These are phyloP conservation scores for Andrena haemorrhoa DNA, from an alignment of 2,888 invertebrate species.

Conservation along the genomic window DNA sequence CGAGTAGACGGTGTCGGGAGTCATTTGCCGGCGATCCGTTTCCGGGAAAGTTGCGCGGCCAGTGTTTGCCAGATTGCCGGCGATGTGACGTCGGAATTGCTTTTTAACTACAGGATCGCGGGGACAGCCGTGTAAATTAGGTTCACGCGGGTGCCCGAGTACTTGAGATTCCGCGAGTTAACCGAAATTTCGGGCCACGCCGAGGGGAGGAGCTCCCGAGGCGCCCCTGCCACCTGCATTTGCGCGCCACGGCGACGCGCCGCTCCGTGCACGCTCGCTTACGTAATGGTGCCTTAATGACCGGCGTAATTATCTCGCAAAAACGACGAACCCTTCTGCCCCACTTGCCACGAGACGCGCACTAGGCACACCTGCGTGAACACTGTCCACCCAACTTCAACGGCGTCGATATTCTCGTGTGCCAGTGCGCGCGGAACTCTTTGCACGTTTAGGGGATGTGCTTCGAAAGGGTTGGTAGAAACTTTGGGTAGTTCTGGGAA, in stretches of 20 bases:
- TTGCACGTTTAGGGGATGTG: neutral
- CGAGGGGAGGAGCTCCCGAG: neutral
- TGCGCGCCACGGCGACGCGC: neutral
- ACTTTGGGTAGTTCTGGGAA: neutral
- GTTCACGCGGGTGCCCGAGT: conserved; percentile 30
- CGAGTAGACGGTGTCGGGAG: conserved; percentile 15
- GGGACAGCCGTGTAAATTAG: conserved; percentile 52
- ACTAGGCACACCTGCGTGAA: conserved; percentile 16
- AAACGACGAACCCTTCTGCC: conserved; percentile 23
- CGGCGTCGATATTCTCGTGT: neutral
- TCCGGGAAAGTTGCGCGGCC: conserved; percentile 19
- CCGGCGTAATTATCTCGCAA: conserved; percentile 53
- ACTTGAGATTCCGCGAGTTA: conserved; percentile 53
- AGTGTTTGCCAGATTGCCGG: conserved; percentile 54
- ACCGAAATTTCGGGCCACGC: conserved; percentile 42
- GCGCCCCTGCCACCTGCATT: conserved; percentile 1
- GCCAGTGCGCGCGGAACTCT: conserved; percentile 28
- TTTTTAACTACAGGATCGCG: conserved; percentile 54
- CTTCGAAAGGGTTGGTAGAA: no score
- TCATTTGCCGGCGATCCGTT: conserved; percentile 28
- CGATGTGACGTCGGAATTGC: conserved; percentile 52
- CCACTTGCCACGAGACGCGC: neutral
- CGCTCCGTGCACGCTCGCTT: neutral
- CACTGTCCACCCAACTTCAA: neutral
- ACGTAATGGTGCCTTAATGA: conserved; percentile 49